Conservation (phyloP, 2,113 vertebrate genomes). For the Apteryx mantelli region DNA sequence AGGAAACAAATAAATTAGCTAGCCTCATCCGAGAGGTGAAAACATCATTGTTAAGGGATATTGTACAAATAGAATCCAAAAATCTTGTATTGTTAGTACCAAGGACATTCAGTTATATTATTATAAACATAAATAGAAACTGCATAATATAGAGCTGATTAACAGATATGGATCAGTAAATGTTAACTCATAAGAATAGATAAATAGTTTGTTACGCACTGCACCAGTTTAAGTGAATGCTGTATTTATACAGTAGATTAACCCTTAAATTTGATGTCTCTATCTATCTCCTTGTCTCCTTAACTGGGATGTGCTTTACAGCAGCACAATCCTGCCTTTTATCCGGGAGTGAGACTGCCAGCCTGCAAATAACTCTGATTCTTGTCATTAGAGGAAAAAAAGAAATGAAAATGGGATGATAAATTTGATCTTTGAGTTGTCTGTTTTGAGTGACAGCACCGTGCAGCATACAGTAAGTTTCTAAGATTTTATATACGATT, state of each 20-base stretch:
- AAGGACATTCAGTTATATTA: background rate
- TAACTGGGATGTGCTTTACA: background rate
- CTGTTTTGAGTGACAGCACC: background rate
- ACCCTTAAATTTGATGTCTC: background rate
- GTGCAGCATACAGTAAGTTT: background rate
- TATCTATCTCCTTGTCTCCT: background rate
- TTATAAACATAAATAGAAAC: background rate
- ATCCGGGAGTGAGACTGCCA: background rate
- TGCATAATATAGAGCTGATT: background rate
- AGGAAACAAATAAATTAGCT: background rate
- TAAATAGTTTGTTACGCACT: background rate
- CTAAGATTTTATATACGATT: background rate
- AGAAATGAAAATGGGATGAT: background rate
- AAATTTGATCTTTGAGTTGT: background rate
- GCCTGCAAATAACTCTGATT: background rate
- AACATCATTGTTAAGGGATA: background rate
- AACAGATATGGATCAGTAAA: background rate
- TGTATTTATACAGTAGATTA: background rate
- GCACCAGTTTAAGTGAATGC: background rate
- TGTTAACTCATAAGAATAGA: slow-evolving; percentile 17
- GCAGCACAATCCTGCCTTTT: background rate
- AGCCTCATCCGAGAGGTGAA: background rate
- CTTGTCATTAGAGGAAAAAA: background rate
- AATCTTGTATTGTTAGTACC: background rate
- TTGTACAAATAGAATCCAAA: background rate